phyloP scores from a whole-genome alignment of 2,888 invertebrate genomes.

The Ceratothoa steindachneri region DNA sequence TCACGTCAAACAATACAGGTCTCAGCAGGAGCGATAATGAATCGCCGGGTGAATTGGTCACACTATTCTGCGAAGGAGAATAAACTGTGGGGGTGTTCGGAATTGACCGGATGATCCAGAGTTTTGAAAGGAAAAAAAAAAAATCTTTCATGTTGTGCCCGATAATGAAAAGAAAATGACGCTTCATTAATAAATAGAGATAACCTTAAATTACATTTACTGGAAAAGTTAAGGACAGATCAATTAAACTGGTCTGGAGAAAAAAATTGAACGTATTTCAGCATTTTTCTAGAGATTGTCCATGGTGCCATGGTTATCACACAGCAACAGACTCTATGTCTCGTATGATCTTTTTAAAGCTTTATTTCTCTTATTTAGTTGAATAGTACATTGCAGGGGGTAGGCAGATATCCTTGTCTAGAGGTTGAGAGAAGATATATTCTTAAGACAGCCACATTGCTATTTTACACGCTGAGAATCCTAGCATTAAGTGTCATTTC shows the following conservation, averaged over 20 bases:
- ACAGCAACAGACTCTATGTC: too few relatives aligned
- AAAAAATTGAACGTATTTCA: too few relatives aligned
- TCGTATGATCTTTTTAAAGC: too few relatives aligned
- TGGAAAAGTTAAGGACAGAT: neutral
- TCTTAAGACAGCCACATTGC: too few relatives aligned
- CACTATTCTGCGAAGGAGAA: neutral
- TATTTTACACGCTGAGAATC: too few relatives aligned
- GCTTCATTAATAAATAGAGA: neutral
- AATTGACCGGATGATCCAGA: neutral
- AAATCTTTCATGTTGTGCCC: neutral
- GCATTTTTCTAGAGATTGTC: too few relatives aligned
- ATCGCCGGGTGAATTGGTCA: slow-evolving; percentile 25
- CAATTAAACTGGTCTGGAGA: neutral
- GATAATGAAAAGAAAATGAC: neutral
- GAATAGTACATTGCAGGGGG: too few relatives aligned
- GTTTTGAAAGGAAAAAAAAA: neutral
- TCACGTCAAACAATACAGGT: slow-evolving; percentile 25
- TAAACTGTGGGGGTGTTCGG: neutral
- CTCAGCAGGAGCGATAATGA: slow-evolving; percentile 29
- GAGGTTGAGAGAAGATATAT: too few relatives aligned
- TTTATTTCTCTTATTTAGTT: too few relatives aligned
- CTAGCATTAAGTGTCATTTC: neutral
- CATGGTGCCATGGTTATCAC: too few relatives aligned
- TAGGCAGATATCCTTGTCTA: too few relatives aligned
- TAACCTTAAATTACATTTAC: neutral